phyloP scores from a whole-genome alignment of 2,797 vertebrate species.

The Phalanger gymnotis region DNA sequence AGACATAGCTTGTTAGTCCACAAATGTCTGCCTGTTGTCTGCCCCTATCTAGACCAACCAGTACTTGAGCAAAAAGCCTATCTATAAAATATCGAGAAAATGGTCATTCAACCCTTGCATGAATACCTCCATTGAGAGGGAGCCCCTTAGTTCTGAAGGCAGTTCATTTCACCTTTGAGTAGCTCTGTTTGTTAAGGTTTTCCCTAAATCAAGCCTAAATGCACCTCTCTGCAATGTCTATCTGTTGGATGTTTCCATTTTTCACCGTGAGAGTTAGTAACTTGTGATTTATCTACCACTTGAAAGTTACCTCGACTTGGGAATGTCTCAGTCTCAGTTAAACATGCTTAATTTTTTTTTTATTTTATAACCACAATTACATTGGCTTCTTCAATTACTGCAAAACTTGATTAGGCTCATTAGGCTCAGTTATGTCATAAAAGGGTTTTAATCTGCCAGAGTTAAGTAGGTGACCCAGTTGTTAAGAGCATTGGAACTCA shows the following conservation, averaged over 20 bases:
- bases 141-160: background rate
- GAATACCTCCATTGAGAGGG: background rate
- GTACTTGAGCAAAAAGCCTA: background rate
- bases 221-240: background rate
- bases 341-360: background rate
- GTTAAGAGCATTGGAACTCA: background rate
- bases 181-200: background rate
- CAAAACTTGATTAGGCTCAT: background rate
- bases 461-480: background rate
- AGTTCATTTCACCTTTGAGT: background rate
- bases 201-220: background rate
- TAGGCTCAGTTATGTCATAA: background rate
- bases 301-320: fast-evolving
- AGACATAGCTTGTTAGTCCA: background rate
- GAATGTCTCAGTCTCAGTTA: background rate
- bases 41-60: background rate
- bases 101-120: background rate
- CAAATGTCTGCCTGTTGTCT: no score
- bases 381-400: background rate
- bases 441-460: background rate
- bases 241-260: background rate
- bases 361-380: fast-evolving
- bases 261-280: background rate
- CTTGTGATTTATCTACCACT: background rate
- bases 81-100: no score